Evolutionary conservation across 2,888 invertebrate species (phyloP).

Genomic region (Allacma fusca): DNA sequence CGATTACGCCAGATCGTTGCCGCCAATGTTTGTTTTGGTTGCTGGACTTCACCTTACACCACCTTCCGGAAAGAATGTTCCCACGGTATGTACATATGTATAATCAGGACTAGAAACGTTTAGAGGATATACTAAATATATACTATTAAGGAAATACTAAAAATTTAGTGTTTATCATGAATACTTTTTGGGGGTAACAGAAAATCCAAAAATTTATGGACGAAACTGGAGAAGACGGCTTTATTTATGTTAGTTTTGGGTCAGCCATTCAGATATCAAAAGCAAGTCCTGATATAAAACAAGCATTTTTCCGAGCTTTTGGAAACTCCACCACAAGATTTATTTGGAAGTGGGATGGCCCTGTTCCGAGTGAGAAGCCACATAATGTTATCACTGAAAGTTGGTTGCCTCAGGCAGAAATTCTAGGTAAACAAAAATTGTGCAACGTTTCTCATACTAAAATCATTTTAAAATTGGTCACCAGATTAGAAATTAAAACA

Average conservation of each 20-base stretch:
- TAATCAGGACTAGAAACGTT: too few relatives aligned
- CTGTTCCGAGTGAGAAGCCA: constrained; percentile 63
- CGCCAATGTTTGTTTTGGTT: constrained; percentile 51
- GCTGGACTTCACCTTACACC: constrained; percentile 45
- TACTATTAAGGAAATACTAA: too few relatives aligned
- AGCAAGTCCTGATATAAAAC: constrained; percentile 28
- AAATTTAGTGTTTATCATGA: too few relatives aligned
- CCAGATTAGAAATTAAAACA: too few relatives aligned
- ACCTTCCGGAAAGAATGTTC: neutral
- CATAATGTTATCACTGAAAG: constrained; percentile 60
- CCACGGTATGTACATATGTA: too few relatives aligned
- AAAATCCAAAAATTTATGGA: constrained; percentile 36
- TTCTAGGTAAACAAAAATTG: too few relatives aligned
- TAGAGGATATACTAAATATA: too few relatives aligned
- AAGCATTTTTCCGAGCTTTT: constrained; percentile 48
- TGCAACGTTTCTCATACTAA: too few relatives aligned
- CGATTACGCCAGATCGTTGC: constrained; percentile 53
- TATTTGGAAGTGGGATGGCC: constrained; percentile 56
- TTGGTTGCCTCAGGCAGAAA: constrained; percentile 54
- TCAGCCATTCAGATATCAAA: constrained; percentile 31
- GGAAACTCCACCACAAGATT: constrained; percentile 46
- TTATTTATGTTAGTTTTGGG: constrained; percentile 45
- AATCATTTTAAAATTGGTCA: too few relatives aligned
- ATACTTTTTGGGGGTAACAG: too few relatives aligned
- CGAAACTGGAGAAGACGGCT: constrained; percentile 20